Conservation (phyloP, 2,797 vertebrate genomes). For the Centroberyx gerrardi region DNA sequence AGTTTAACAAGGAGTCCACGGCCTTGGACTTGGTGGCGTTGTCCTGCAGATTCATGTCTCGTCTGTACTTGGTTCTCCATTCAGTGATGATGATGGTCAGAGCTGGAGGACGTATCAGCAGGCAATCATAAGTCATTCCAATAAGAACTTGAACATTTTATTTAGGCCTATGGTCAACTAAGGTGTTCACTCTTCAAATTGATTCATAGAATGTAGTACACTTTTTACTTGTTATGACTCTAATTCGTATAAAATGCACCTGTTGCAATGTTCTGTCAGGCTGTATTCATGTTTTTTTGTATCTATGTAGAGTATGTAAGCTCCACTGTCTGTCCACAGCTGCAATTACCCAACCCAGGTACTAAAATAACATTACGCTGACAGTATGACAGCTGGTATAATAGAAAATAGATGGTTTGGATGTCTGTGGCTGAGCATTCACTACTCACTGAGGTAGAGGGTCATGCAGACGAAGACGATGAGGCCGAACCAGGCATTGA, state of each 20-base stretch:
- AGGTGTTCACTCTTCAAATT: background rate
- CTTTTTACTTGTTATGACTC: too few species aligned
- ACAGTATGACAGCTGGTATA: background rate
- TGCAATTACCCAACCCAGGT: background rate
- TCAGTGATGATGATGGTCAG: constrained; percentile 96
- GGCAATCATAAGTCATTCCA: background rate
- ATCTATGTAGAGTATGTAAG: too few species aligned
- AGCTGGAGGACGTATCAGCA: constrained; percentile 75
- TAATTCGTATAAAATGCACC: background rate
- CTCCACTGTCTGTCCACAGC: background rate
- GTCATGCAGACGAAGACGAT: constrained; percentile 97
- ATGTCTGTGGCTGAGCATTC: rapidly evolving
- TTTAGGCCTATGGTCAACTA: too few species aligned
- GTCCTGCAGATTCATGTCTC: constrained; percentile 94
- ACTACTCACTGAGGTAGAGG: constrained; percentile 93
- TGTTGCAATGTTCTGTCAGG: too few species aligned
- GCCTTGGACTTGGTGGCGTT: constrained; percentile 92
- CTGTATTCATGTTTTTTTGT: too few species aligned
- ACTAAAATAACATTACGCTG: background rate
- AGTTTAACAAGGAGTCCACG: constrained; percentile 96
- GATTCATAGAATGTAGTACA: background rate
- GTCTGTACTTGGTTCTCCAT: constrained; percentile 96
- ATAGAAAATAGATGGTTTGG: background rate
- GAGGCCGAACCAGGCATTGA: constrained; percentile 98
- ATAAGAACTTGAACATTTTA: background rate